phyloP scores from a whole-genome alignment of 2,888 invertebrate species.

The Rhaphigaster nebulosa region DNA sequence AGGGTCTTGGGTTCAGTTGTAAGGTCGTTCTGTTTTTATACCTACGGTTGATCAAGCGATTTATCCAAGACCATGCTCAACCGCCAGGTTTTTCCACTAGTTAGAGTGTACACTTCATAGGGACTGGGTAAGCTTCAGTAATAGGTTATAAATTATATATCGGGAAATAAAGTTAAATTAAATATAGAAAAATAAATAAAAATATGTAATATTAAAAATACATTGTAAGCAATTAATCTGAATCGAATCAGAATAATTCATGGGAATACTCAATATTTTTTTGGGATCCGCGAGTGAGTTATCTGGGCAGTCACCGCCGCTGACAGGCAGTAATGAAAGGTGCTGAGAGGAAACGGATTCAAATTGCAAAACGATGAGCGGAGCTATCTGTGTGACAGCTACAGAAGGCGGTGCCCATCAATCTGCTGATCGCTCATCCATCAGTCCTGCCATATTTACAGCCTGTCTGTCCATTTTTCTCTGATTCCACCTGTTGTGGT shows the following conservation, averaged over 20 bases:
- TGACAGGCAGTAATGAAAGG: constrained; percentile 32
- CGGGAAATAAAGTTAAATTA: too few relatives aligned
- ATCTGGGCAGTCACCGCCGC: background rate
- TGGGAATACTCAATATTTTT: background rate
- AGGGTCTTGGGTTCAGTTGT: too few relatives aligned
- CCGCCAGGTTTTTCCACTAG: too few relatives aligned
- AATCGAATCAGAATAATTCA: background rate
- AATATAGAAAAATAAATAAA: too few relatives aligned
- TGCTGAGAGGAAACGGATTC: constrained; percentile 31
- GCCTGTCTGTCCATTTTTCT: constrained; percentile 44
- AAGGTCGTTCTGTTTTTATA: too few relatives aligned
- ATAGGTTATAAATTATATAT: too few relatives aligned
- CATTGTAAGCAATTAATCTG: background rate
- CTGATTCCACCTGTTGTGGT: constrained; percentile 48
- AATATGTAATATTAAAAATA: background rate
- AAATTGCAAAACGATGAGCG: constrained; percentile 1
- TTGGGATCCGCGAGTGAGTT: background rate
- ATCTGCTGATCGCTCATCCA: constrained; percentile 9
- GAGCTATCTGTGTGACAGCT: constrained; percentile 28
- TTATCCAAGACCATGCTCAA: too few relatives aligned
- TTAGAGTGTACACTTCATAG: too few relatives aligned
- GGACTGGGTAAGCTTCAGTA: too few relatives aligned
- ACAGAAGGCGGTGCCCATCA: constrained; percentile 16
- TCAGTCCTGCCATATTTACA: constrained; percentile 40
- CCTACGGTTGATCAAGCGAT: too few relatives aligned